Conservation (phyloP, 2,113 vertebrate species). For the Cairina moschata region DNA sequence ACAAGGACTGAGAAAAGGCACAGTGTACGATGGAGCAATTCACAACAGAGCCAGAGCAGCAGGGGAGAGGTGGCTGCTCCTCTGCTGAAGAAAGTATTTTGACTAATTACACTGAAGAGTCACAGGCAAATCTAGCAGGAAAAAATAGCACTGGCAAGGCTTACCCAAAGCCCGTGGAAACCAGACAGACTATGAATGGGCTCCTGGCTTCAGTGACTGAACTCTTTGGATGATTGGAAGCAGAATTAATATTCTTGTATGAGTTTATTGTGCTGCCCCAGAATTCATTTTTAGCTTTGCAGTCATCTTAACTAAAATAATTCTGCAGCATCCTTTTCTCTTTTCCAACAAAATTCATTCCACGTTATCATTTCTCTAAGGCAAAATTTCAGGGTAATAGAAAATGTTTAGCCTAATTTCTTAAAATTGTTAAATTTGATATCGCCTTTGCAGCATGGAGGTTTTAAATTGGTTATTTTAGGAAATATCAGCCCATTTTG, state of each 20-base stretch:
- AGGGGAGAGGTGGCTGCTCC: background rate
- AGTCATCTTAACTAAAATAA: conserved; percentile 21
- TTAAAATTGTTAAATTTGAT: background rate
- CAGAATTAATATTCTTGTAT: conserved; percentile 25
- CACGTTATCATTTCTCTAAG: conserved; percentile 7
- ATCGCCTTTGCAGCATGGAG: background rate
- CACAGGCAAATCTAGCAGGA: background rate
- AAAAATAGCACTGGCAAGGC: background rate
- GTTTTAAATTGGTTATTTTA: background rate
- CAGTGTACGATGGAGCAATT: accelerated
- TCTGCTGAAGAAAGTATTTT: background rate
- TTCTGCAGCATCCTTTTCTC: background rate
- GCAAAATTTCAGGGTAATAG: conserved; percentile 10
- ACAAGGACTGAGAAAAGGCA: background rate
- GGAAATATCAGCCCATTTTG: background rate
- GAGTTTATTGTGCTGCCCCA: background rate
- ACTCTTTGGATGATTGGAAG: background rate
- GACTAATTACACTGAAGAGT: background rate
- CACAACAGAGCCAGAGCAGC: background rate
- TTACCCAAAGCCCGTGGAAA: conserved; percentile 3
- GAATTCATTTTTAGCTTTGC: conserved; percentile 16
- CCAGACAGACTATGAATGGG: background rate
- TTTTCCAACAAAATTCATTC: background rate
- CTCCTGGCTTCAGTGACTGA: background rate
- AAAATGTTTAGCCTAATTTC: conserved; percentile 23